phyloP scores from a whole-genome alignment of 2,113 vertebrate genomes.

The Oncorhynchus kisutch region DNA sequence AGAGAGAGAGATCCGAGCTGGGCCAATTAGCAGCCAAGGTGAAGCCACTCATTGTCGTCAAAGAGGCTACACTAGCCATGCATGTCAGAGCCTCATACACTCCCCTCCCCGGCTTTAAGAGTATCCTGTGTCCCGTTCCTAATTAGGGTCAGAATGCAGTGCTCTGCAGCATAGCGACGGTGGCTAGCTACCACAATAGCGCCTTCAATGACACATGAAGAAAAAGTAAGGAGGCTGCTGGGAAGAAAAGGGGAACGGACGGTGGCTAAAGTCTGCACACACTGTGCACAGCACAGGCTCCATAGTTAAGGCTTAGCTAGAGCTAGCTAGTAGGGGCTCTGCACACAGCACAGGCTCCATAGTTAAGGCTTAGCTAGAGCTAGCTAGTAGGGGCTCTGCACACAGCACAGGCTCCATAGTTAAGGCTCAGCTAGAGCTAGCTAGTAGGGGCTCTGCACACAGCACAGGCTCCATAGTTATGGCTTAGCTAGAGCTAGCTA shows the following conservation, averaged over 20 bases:
- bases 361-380: background rate
- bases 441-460: background rate
- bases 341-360: background rate
- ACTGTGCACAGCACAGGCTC: background rate
- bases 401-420: background rate
- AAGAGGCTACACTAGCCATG: slow-evolving; percentile 58
- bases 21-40: slow-evolving; percentile 73
- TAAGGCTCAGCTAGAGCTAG: too few species aligned
- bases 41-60: slow-evolving; percentile 66
- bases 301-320: background rate
- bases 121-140: slow-evolving; percentile 60
- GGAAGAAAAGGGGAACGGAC: slow-evolving; percentile 27
- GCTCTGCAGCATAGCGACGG: slow-evolving; percentile 34
- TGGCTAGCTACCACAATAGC: slow-evolving; percentile 33
- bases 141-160: slow-evolving; percentile 63
- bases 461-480: background rate
- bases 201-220: slow-evolving; percentile 58
- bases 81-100: slow-evolving; percentile 57
- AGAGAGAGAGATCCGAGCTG: slow-evolving; percentile 49
- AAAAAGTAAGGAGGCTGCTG: slow-evolving; percentile 27
- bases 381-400: background rate
- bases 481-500: too few species aligned
- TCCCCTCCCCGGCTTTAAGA: slow-evolving; percentile 46
- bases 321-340: background rate
- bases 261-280: background rate